A percentile compares a stretch with the other conserved stretches of the same genome.
These are phyloP conservation scores for Phania funesta DNA, from an alignment of 2,888 invertebrate genomes.

Conservation along the genomic window DNA sequence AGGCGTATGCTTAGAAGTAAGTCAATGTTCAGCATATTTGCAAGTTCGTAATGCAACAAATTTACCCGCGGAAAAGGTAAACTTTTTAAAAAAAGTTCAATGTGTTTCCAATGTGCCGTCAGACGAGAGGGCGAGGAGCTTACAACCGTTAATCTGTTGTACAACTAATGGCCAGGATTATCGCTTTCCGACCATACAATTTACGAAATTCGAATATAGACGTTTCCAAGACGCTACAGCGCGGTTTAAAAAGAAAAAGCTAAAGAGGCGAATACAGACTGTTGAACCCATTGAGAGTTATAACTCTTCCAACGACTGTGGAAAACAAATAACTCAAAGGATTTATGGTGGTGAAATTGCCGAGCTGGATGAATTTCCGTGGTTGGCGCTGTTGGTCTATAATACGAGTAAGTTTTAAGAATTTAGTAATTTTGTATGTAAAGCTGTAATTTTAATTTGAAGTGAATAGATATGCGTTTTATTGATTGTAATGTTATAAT, in stretches of 20 bases:
- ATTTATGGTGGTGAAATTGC: slow-evolving; percentile 84
- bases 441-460: too few relatives aligned
- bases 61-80: slow-evolving; percentile 75
- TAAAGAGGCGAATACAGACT: slow-evolving; percentile 78
- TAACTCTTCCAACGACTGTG: slow-evolving; percentile 81
- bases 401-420: slow-evolving; percentile 81
- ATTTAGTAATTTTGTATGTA: too few relatives aligned
- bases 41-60: slow-evolving; percentile 75
- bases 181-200: slow-evolving; percentile 74
- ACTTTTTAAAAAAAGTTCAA: slow-evolving; percentile 78
- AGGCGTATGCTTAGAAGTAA: slow-evolving; percentile 75
- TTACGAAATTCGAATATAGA: slow-evolving; percentile 74
- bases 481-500: too few relatives aligned
- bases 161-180: slow-evolving; percentile 77
- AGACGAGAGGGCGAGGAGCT: slow-evolving; percentile 18
- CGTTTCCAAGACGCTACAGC: slow-evolving; percentile 73
- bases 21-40: slow-evolving; percentile 75
- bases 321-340: slow-evolving; percentile 82
- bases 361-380: slow-evolving; percentile 84
- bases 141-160: slow-evolving; percentile 75
- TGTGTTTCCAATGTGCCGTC: slow-evolving; percentile 70
- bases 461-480: too few relatives aligned
- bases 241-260: slow-evolving; percentile 75
- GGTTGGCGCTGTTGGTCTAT: slow-evolving; percentile 84
- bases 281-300: slow-evolving; percentile 74